A percentile compares a stretch with the other conserved stretches of the same genome.
phyloP scores from a whole-genome alignment of 2,888 invertebrate species.

The Andricus quercusramuli region DNA sequence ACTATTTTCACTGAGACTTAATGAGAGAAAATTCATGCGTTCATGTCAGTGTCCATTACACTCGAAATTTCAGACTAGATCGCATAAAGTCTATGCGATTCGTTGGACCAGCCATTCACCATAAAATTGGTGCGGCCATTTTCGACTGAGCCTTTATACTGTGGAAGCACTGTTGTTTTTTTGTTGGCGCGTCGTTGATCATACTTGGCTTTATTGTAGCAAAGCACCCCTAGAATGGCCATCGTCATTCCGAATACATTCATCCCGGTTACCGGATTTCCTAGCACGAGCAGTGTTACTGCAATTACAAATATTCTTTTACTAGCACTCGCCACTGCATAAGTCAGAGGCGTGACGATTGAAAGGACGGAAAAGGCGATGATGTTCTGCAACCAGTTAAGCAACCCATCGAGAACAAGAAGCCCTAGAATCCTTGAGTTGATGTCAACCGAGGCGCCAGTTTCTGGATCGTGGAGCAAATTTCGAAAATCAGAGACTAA shows the following conservation, averaged over 20 bases:
- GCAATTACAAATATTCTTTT: slow-evolving; percentile 96
- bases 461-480: slow-evolving; percentile 82
- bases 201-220: slow-evolving; percentile 93
- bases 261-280: slow-evolving; percentile 93
- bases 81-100: slow-evolving; percentile 63
- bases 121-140: slow-evolving; percentile 63
- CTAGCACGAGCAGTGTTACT: slow-evolving; percentile 90
- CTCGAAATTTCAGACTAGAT: slow-evolving; percentile 64
- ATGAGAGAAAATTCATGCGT: slow-evolving; percentile 51
- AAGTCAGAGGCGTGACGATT: slow-evolving; percentile 94
- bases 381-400: slow-evolving; percentile 97
- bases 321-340: slow-evolving; percentile 97
- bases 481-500: slow-evolving; percentile 84
- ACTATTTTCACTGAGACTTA: not conserved
- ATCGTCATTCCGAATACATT: slow-evolving; percentile 95
- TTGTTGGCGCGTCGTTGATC: slow-evolving; percentile 82
- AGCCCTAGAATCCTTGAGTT: slow-evolving; percentile 82
- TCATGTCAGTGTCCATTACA: slow-evolving; percentile 48
- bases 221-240: slow-evolving; percentile 93
- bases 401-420: slow-evolving; percentile 88
- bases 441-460: slow-evolving; percentile 59
- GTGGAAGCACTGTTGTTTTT: slow-evolving; percentile 81
- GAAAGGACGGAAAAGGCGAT: slow-evolving; percentile 96
- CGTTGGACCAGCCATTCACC: slow-evolving; percentile 68
- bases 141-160: slow-evolving; percentile 59